phyloP scores from a whole-genome alignment of 2,888 invertebrate species.

The Mesoligia furuncula region DNA sequence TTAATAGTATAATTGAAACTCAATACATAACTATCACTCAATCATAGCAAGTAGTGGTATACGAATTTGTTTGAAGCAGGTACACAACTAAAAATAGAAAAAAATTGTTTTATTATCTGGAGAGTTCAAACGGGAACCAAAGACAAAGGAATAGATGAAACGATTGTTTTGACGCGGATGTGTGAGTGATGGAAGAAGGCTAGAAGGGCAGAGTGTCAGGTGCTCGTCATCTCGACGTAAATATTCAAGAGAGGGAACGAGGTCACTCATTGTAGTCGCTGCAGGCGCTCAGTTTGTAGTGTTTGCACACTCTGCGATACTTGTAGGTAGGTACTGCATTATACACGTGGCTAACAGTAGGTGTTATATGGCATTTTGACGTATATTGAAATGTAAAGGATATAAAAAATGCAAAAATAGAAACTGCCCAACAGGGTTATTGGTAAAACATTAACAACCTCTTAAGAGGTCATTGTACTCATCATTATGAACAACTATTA shows the following conservation, averaged over 20 bases:
- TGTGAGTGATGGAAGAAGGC: conserved; percentile 53
- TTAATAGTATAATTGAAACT: no score
- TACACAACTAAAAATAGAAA: background rate
- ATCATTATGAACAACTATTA: no score
- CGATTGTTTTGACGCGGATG: conserved; percentile 42
- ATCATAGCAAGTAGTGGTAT: background rate
- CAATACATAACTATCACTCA: no score
- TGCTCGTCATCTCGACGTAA: conserved; percentile 57
- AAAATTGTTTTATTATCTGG: background rate
- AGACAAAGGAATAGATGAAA: conserved; percentile 42
- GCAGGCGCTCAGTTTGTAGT: conserved; percentile 48
- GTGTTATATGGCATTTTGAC: conserved; percentile 2
- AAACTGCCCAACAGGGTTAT: background rate
- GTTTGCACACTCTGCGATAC: conserved; percentile 29
- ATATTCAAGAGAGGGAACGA: conserved; percentile 60
- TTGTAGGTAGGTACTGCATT: conserved; percentile 4
- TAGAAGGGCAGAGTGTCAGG: conserved; percentile 58
- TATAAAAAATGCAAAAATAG: background rate
- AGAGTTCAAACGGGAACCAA: conserved; percentile 9
- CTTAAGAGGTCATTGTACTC: no score
- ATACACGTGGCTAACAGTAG: background rate
- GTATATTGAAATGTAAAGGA: background rate
- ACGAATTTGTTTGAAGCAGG: background rate
- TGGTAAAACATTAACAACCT: no score
- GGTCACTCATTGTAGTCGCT: conserved; percentile 57